Evolutionary conservation across 2,797 vertebrate genomes (phyloP), one percentile per base, ranked within the genome.

Genomic region (Spizella passerina): DNA sequence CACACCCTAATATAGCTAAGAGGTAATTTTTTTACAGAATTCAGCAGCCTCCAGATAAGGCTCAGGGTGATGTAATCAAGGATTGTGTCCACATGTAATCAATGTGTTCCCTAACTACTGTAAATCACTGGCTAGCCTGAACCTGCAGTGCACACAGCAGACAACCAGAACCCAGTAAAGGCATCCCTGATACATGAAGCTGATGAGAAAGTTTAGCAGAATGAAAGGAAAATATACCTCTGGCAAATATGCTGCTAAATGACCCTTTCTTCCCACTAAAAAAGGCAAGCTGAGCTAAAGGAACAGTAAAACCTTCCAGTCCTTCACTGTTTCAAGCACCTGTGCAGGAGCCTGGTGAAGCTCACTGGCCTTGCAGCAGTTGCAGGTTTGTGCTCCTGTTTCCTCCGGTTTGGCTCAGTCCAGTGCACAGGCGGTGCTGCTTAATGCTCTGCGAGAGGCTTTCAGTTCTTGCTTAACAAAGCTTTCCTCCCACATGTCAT

Each of bases 401-500:
- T 75, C 84, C 76, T 32, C 61, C 81, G 72, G 8, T 83, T 94
- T 94, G 79, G 76, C 91, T 94, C 87, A 89, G 93, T 8, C 76
- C 91, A 94, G 17, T 0, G 52, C 86, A 92, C 95, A 96, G 73
- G 86, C 49, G 1, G 73, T 87, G 75, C 80, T 43, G 72, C 82
- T 79, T 95, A 96, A 89, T 57, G 94, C 92, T 94, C 69, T 55
- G 63, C 11, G 4, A 95, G 90, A 87, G 63, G 79, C 85, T 94
- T 96, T 94, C 92, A 92, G 90, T 61, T 93, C 91, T 93, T 83
- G 88, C 95, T 97, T 96, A 96, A 96, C 92, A 97, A 96, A 93
- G 90, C 94, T 75, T 92, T 93, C 95, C 93, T 97, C 89, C 94
- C 96, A 97, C 94, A 96, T 93, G 96, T 95, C 94, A 95, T 92